Evolutionary conservation across 2,888 invertebrate genomes (phyloP), one percentile per base, ranked within the genome.

Genomic region (Spatulosminthurus flaviceps): DNA sequence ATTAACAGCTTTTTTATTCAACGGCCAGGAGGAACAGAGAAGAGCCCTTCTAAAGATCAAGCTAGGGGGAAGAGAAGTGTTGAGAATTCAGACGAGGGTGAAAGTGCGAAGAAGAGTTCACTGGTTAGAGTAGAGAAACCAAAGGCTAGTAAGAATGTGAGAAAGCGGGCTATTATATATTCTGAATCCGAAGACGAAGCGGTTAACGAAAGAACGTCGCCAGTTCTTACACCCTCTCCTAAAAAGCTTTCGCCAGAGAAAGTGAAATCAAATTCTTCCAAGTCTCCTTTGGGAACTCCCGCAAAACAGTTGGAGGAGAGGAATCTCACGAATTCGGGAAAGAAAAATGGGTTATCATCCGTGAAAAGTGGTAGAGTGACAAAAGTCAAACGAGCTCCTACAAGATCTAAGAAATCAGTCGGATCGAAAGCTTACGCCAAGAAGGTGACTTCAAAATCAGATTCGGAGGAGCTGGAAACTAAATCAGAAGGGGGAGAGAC

Each of bases 1-100:
- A 77, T 77, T 4, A 69, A 28, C 21, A 51, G 11, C 26, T 77
- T 77, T 29, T 77, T 77, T 29, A 21, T 24, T 0, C 69, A 70
- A 60, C 34, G 67, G 11, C 41, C 67, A 0, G 42, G 26, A 9
- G 29, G 70, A 1, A 24, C 13, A 51, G 66, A 72, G 21, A 77
- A 72, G 42, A 69, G 72, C 26, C 43, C 43, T 1, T 26, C 42
- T 11, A 43, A 42, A 5, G 1, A 24, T 1, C 1, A 11, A 2
- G 51, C 5, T 2, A 51, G 43, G 4, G 21, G 9, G 4, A 11
- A 13, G 29, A 11, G 21, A 28, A 21, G 22, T 69, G 29, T n/a
- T 22, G 24, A 24, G 26, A 5, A n/a, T 9, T 22, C 71, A 24
- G 42, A 13, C 24, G 22, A 71, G 5, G 22, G 24, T 29, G 11